Percentiles rank a stretch among this genome's conserved stretches.
Conservation (phyloP, 2,888 invertebrate genomes). For the Prostheceraeus crozeri region DNA sequence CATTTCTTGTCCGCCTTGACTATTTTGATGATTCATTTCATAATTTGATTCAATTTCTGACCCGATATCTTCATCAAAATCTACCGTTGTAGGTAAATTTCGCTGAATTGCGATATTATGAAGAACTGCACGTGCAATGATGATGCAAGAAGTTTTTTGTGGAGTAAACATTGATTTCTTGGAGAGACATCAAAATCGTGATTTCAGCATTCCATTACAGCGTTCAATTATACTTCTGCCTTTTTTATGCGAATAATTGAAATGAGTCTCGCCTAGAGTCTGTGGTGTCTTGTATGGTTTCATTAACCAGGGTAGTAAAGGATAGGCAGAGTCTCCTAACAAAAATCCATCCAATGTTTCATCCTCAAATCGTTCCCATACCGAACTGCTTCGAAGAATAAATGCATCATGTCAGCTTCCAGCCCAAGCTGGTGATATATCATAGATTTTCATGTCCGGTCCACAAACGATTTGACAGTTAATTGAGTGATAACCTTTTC, state of each 20-base stretch:
- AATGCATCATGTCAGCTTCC: slow-evolving; percentile 42
- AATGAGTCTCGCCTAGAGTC: slow-evolving; percentile 20
- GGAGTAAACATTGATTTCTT: slow-evolving; percentile 6
- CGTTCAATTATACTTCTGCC: neutral
- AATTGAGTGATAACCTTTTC: slow-evolving; percentile 41
- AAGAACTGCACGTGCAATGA: slow-evolving; percentile 3
- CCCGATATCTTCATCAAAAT: neutral
- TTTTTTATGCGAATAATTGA: neutral
- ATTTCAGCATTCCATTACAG: slow-evolving; percentile 14
- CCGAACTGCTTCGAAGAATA: slow-evolving; percentile 38
- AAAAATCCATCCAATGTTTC: slow-evolving; percentile 34
- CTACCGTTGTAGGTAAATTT: neutral
- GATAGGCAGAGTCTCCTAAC: slow-evolving; percentile 38
- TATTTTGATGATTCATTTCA: no score
- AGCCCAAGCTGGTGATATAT: slow-evolving; percentile 42
- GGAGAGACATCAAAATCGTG: slow-evolving; percentile 14
- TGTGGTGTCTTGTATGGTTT: slow-evolving; percentile 34
- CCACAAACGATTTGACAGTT: slow-evolving; percentile 43
- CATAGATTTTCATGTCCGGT: slow-evolving; percentile 35
- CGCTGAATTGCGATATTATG: slow-evolving; percentile 13
- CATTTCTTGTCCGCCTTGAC: no score
- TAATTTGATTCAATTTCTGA: no score
- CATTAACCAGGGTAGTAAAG: slow-evolving; percentile 36
- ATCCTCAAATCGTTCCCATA: slow-evolving; percentile 37
- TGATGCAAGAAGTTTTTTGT: neutral